Base-by-base conservation (phyloP, 2,113 vertebrate species). In the Bambusicola thoracicus region DNA sequence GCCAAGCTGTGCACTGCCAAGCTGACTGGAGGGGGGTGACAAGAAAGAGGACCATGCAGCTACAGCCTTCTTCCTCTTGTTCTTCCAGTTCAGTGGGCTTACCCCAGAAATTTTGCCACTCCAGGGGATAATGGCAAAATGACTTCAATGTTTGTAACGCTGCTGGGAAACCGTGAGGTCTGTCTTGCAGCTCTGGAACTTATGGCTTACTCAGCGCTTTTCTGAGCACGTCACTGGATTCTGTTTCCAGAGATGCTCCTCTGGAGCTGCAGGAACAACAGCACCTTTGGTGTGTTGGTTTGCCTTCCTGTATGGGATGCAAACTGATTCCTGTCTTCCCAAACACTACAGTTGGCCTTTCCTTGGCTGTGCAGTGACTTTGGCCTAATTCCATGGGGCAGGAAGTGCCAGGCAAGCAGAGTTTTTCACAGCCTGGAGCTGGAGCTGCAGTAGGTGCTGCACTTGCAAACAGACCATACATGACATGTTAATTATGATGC, bases 401-500 rank as follows among this genome's bases (percentile, higher is more conserved):
- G 43, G 77, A 81, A 40, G 90, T 82, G 27, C n/a, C 10, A 36
- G 40, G 30, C 1, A 2, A 72, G 68, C 79, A 80, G 41, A 34
- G 30, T 53, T 93, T 88, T 59, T 30, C 11, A 14, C 62, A 72
- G 46, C 18, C 63, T 79, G 59, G 67, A 49, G 63, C 16, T 85
- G 87, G 58, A 82, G 34, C 17, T 73, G 40, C 48, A 68, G 51
- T 13, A 68, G 74, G 58, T 32, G 41, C 63, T 85, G 76, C 30
- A 18, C 74, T 93, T 91, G 51, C 58, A 49, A 85, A 65, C 48
- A 87, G 79, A 62, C 43, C 32, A 15, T 36, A 46, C 11, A 3
- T 77, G 85, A 85, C 36, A 18, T 20, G 38, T 85, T 95, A 94
- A 95, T 95, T 91, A 82, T 25, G 32, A 72, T 83, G 63, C 81